Base-by-base conservation (phyloP, 2,888 invertebrate genomes). In the Noctua comes region DNA sequence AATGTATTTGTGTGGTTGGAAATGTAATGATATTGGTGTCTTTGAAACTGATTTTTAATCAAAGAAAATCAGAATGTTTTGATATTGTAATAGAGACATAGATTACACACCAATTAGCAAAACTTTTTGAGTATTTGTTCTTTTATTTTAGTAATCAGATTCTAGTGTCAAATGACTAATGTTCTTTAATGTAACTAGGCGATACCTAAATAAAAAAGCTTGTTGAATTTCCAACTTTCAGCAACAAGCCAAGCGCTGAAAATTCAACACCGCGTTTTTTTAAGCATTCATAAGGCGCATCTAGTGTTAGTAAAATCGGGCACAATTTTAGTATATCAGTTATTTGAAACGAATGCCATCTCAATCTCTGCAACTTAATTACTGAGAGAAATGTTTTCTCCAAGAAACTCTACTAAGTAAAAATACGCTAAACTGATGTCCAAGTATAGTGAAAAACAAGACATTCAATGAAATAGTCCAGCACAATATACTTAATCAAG, bases 21-120 rank as follows among this genome's bases (percentile, higher is more conserved):
- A 76, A 82, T 76, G 6, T 70, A 65, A 66, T 74, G 62, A 59
- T 78, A 83, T 70, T 76, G 46, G 62, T 54, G 48, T 31, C 62
- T 71, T 86, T 69, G 11, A n/a, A 59, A 31, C 18, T 24, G 46
- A 68, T 54, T 36, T 36, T 18, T 2, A 11, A 36, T 84, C 6
- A 62, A 73, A 40, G 2, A 24, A 18, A 57, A 57, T 57, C n/a
- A 57, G n/a, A 57, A n/a, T 5, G 13, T n/a, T n/a, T 57, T 1
- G 57, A 57, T n/a, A 4, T 57, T n/a, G 11, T 57, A 11, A 13
- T 57, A 24, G n/a, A 54, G 11, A 54, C 0, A 11, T 54, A 54
- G 3, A 54, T 54, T 24, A 51, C 54, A n/a, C 11, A 54, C 54
- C 24, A 11, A n/a, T 54, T 4, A n/a, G 11, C 3, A 54, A 11